These are phyloP conservation scores for Danio choprae DNA, from an alignment of 2,797 vertebrate species.

Conservation along the genomic window DNA sequence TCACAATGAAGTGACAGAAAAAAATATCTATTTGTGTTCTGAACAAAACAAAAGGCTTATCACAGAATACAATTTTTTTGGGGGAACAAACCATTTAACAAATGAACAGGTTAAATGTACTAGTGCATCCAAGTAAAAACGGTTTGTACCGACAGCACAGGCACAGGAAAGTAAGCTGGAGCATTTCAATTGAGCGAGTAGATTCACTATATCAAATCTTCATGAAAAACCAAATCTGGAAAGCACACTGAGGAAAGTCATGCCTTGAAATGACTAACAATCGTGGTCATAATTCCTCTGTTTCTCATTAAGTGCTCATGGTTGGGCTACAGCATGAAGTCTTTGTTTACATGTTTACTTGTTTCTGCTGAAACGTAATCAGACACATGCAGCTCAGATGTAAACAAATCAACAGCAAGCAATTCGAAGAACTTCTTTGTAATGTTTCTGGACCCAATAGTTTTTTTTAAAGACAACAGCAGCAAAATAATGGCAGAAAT, in stretches of 20 bases:
- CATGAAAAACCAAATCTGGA: constrained; percentile 8
- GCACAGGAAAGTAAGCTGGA: constrained; percentile 22
- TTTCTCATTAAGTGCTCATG: background rate
- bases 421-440: background rate
- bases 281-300: background rate
- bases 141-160: background rate
- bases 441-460: background rate
- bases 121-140: background rate
- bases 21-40: too few species aligned
- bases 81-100: background rate
- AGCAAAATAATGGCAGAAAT: constrained; percentile 32
- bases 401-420: constrained; percentile 14
- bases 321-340: background rate
- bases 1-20: too few species aligned
- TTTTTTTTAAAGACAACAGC: constrained; percentile 27
- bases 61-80: too few species aligned
- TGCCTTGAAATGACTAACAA: background rate
- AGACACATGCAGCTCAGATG: constrained; percentile 17
- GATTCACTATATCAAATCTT: background rate
- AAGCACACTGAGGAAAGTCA: background rate
- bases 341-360: constrained; percentile 20
- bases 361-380: background rate
- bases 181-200: background rate
- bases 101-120: background rate
- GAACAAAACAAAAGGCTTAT: too few species aligned